Percentiles rank a stretch among this genome's conserved stretches.
phyloP scores from a whole-genome alignment of 2,797 vertebrate genomes.

The Malurus leucopterus region DNA sequence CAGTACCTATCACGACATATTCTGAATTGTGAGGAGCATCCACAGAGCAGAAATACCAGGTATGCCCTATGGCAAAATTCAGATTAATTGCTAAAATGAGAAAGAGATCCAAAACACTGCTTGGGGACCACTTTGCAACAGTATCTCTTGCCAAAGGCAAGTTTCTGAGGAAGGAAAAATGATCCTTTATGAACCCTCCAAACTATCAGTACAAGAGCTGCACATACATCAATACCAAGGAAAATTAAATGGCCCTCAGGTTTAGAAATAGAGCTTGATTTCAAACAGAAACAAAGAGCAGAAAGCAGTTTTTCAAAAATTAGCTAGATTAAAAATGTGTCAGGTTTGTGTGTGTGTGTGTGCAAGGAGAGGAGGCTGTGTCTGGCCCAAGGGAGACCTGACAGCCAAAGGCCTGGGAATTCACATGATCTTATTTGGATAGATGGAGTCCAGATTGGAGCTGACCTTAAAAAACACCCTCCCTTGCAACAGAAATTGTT shows the following conservation, averaged over 20 bases:
- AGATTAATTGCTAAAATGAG: slow-evolving; percentile 9
- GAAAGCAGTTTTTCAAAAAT: not conserved
- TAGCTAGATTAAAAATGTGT: not conserved
- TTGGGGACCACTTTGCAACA: not conserved
- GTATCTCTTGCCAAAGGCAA: slow-evolving; percentile 12
- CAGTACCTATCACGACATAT: not conserved
- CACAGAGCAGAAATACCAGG: not conserved
- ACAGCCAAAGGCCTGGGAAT: not conserved
- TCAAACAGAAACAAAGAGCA: not conserved
- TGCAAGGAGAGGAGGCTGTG: not conserved
- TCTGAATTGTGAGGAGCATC: not conserved
- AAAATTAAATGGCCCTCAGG: not conserved
- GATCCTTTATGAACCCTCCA: not conserved
- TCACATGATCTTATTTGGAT: not conserved
- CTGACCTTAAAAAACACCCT: not conserved
- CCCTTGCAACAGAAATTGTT: not conserved
- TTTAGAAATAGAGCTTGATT: not conserved
- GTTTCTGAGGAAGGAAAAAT: not conserved
- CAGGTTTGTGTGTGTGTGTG: not conserved
- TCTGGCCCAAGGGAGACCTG: not conserved
- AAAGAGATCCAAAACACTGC: not conserved
- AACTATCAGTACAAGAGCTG: not conserved
- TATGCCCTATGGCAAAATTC: not conserved
- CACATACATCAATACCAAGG: not conserved
- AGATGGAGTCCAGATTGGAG: not conserved